Conservation (phyloP, 2,888 invertebrate genomes). For the Teleiodes luculella region DNA sequence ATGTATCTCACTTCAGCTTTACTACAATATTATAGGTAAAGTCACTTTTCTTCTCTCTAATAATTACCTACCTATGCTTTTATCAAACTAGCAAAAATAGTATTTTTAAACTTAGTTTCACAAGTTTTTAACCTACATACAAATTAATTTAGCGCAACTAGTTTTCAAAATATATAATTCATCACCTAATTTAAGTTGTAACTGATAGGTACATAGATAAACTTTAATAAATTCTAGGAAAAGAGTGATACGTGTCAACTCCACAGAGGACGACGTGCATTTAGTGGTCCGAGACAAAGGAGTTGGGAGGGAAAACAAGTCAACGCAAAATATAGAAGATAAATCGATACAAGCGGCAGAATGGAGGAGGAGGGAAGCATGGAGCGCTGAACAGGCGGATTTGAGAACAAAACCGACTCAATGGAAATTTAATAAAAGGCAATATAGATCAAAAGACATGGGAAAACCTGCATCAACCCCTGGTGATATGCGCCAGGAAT, state of each 20-base stretch:
- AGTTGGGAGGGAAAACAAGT: constrained; percentile 85
- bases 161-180: background rate
- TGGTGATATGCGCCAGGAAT: constrained; percentile 69
- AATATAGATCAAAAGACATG: constrained; percentile 73
- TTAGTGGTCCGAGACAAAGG: constrained; percentile 85
- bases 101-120: no score
- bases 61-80: background rate
- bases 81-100: background rate
- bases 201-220: constrained; percentile 74
- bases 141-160: background rate
- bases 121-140: background rate
- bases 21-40: constrained; percentile 52
- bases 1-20: constrained; percentile 54
- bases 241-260: constrained; percentile 86
- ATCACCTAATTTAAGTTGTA: constrained; percentile 21
- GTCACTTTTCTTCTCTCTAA: constrained; percentile 30
- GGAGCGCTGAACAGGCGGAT: constrained; percentile 88
- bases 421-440: constrained; percentile 86
- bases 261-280: constrained; percentile 86
- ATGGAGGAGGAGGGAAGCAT: constrained; percentile 90
- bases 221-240: constrained; percentile 82
- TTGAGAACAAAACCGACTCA: constrained; percentile 83
- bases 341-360: constrained; percentile 87
- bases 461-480: constrained; percentile 71
- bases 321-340: constrained; percentile 85